These are phyloP conservation scores for Cryptus armator DNA, from an alignment of 2,888 invertebrate species.

Conservation along the genomic window DNA sequence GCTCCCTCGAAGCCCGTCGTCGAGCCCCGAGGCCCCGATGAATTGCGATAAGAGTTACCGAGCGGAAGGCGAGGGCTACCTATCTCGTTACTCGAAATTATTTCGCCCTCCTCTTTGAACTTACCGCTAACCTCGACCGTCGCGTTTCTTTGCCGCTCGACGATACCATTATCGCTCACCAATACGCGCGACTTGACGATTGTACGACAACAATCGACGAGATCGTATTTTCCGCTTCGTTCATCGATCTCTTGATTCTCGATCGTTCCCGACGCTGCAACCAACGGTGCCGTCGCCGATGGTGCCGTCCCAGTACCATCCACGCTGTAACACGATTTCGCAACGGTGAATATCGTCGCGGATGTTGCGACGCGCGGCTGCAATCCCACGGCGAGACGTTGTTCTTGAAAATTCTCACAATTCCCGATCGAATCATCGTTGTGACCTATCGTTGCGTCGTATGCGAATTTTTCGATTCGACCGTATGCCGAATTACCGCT, in stretches of 20 bases:
- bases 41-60: conserved; percentile 54
- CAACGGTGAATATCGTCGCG: background rate
- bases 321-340: conserved; percentile 39
- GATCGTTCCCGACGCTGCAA: conserved; percentile 48
- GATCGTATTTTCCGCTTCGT: conserved; percentile 36
- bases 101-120: conserved; percentile 5
- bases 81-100: conserved; percentile 54
- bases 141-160: conserved; percentile 53
- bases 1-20: background rate
- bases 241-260: conserved; percentile 57
- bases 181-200: conserved; percentile 15
- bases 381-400: conserved; percentile 33
- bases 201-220: conserved; percentile 49
- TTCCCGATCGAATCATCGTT: conserved; percentile 73
- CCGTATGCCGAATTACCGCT: conserved; percentile 87
- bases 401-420: conserved; percentile 60
- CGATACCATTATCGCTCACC: conserved; percentile 56
- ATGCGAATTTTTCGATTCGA: conserved; percentile 87
- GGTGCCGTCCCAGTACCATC: conserved; percentile 51
- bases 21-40: conserved; percentile 17
- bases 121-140: conserved; percentile 21
- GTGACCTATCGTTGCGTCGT: conserved; percentile 85
- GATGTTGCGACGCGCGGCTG: conserved; percentile 46
- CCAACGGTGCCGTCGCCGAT: conserved; percentile 44
- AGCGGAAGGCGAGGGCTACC: conserved; percentile 25